Conservation (phyloP, 2,888 invertebrate species). For the Reticulitermes lucifugus region DNA sequence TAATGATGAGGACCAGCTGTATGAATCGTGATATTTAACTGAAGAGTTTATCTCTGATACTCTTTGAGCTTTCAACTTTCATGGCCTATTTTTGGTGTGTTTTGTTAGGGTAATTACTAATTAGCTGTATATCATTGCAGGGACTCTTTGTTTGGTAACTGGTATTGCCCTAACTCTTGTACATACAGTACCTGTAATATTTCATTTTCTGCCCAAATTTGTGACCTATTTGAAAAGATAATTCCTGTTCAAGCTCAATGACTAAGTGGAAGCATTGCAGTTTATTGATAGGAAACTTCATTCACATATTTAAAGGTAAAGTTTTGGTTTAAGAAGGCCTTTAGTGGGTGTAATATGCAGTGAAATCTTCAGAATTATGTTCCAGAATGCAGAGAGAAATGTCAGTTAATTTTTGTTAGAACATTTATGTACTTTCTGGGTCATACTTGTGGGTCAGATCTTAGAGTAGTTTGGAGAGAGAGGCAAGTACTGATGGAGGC, state of each 20-base stretch:
- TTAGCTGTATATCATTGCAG: background rate
- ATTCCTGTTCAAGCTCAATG: background rate
- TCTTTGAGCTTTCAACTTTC: slow-evolving; percentile 34
- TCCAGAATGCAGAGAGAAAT: background rate
- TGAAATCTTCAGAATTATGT: background rate
- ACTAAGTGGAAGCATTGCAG: background rate
- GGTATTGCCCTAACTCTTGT: background rate
- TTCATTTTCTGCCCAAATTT: background rate
- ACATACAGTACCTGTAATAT: background rate
- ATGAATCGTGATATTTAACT: slow-evolving; percentile 25
- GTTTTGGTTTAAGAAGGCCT: background rate
- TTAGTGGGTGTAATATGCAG: background rate
- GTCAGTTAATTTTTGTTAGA: background rate
- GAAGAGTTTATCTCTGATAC: slow-evolving; percentile 22
- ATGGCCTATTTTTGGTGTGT: slow-evolving; percentile 39
- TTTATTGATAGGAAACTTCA: background rate
- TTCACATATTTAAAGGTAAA: background rate
- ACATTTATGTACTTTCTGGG: background rate
- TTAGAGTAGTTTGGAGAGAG: too few relatives aligned
- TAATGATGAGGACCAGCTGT: slow-evolving; percentile 29
- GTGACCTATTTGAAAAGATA: background rate
- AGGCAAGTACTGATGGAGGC: too few relatives aligned
- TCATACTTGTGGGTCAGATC: background rate
- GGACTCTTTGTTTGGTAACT: background rate
- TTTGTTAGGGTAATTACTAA: background rate